phyloP scores from a whole-genome alignment of 2,888 invertebrate species.

The Cylloceria caligata region DNA sequence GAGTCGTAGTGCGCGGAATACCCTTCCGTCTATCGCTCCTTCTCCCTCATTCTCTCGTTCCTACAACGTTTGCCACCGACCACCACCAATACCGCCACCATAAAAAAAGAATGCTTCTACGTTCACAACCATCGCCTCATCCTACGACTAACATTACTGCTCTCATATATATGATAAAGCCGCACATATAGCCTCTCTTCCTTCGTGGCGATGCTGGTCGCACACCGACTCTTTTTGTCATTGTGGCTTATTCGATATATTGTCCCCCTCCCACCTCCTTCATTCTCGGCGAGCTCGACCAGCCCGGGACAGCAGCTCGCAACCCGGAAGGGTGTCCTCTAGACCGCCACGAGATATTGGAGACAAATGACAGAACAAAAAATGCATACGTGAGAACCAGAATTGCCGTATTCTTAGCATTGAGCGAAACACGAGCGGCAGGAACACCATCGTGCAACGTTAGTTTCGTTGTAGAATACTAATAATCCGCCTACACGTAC shows the following conservation, averaged over 20 bases:
- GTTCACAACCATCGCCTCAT: conserved; percentile 72
- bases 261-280: conserved; percentile 73
- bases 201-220: conserved; percentile 75
- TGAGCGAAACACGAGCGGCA: conserved; percentile 20
- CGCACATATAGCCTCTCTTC: conserved; percentile 71
- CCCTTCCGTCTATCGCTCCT: conserved; percentile 60
- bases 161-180: conserved; percentile 45
- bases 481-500: conserved; percentile 57
- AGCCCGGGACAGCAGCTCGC: conserved; percentile 46
- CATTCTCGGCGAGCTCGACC: conserved; percentile 50
- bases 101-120: conserved; percentile 66
- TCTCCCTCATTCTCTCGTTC: conserved; percentile 53
- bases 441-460: conserved; percentile 56
- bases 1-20: conserved; percentile 53
- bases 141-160: conserved; percentile 52
- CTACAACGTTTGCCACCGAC: conserved; percentile 65
- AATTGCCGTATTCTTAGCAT: conserved; percentile 63
- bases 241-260: conserved; percentile 84
- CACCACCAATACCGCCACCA: conserved; percentile 70
- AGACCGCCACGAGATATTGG: conserved; percentile 82
- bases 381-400: conserved; percentile 81
- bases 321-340: conserved; percentile 53
- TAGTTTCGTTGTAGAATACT: conserved; percentile 69
- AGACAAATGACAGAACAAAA: conserved; percentile 84
- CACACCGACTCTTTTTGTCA: conserved; percentile 82